phyloP scores from a whole-genome alignment of 1,140 invertebrate genomes.

The Lepidurus packardi region DNA sequence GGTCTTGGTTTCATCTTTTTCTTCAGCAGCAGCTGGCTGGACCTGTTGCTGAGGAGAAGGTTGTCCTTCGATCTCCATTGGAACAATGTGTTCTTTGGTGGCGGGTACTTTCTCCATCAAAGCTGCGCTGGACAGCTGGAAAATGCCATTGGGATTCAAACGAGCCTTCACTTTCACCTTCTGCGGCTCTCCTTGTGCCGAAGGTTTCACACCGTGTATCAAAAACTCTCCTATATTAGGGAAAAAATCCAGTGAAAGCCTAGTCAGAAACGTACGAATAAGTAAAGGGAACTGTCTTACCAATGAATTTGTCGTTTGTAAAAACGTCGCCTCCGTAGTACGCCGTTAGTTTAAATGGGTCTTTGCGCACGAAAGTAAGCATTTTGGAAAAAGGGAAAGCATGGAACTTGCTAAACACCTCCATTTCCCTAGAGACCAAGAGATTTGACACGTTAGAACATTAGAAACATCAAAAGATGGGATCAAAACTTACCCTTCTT shows the following conservation, averaged over 20 bases:
- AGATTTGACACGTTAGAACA: not conserved
- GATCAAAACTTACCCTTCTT: slow-evolving; percentile 41
- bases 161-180: slow-evolving; percentile 95
- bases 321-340: slow-evolving; percentile 60
- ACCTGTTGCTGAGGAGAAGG: not conserved
- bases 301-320: slow-evolving; percentile 29
- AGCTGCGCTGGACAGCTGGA: slow-evolving; percentile 75
- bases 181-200: slow-evolving; percentile 75
- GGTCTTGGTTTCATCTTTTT: slow-evolving; percentile 31
- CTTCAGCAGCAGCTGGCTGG: slow-evolving; percentile 29
- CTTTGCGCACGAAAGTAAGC: slow-evolving; percentile 83
- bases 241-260: not conserved
- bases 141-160: slow-evolving; percentile 86
- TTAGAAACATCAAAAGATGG: not conserved
- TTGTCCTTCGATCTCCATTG: not conserved
- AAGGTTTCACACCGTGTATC: slow-evolving; percentile 77
- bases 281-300: not conserved
- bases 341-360: slow-evolving; percentile 78
- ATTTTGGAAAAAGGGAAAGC: slow-evolving; percentile 86
- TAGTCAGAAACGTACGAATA: not conserved
- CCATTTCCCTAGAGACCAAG: slow-evolving; percentile 53
- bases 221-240: slow-evolving; percentile 64
- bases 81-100: slow-evolving; percentile 31
- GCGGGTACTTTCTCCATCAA: slow-evolving; percentile 65
- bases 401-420: slow-evolving; percentile 83